Conservation (phyloP, 2,797 vertebrate species). For the Sternarchorhynchus goeldii region DNA sequence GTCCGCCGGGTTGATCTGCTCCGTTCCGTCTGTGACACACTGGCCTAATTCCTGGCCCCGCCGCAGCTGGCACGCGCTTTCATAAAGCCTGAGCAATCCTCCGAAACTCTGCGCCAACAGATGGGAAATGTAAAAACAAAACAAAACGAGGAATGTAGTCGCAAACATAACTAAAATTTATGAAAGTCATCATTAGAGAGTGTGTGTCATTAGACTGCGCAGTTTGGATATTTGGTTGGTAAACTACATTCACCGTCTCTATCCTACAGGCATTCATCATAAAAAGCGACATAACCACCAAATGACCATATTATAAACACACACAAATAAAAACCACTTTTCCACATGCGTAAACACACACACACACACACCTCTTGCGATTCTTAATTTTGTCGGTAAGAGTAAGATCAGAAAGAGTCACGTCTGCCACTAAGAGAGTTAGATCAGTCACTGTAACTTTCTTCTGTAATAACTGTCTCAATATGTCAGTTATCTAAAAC, state of each 20-base stretch:
- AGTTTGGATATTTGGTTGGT: not conserved
- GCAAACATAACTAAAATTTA: not conserved
- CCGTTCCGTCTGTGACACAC: constrained; percentile 34
- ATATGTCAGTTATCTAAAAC: not conserved
- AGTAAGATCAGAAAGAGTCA: too few species aligned
- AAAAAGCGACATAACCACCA: too few species aligned
- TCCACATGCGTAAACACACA: not conserved
- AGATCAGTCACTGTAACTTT: not conserved
- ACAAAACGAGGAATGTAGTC: not conserved
- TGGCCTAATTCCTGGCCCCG: constrained; percentile 20
- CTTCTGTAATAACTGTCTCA: not conserved
- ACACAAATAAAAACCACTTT: not conserved
- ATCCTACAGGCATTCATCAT: not conserved
- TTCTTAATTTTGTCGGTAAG: too few species aligned
- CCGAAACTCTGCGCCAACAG: not conserved
- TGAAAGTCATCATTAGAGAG: not conserved
- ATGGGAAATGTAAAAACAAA: not conserved
- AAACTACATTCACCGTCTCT: not conserved
- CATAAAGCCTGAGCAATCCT: not conserved
- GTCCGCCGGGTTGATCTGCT: constrained; percentile 2
- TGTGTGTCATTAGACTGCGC: not conserved
- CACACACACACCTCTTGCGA: not conserved
- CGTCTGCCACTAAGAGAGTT: not conserved
- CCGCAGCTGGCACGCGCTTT: constrained; percentile 12
- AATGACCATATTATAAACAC: not conserved